Conservation (phyloP, 2,888 invertebrate genomes). For the Drosophila lacicola region DNA sequence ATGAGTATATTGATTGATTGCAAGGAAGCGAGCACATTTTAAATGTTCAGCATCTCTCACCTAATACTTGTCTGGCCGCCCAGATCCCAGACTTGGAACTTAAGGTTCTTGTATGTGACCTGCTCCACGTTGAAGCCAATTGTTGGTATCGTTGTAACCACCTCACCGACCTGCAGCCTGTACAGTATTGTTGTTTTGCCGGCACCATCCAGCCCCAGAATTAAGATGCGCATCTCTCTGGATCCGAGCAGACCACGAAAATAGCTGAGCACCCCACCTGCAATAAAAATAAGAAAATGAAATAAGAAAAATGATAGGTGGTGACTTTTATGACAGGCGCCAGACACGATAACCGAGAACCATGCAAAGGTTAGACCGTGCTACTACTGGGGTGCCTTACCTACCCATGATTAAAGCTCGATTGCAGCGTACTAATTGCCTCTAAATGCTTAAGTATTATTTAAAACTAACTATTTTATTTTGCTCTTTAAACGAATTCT, state of each 20-base stretch:
- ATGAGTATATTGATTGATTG: too few species aligned
- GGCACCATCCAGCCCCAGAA: conserved; percentile 98
- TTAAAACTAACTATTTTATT: conserved; percentile 58
- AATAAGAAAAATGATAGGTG: conserved; percentile 27
- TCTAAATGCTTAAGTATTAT: conserved; percentile 70
- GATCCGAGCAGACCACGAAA: conserved; percentile 98
- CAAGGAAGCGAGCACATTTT: too few species aligned
- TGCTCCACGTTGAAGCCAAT: conserved; percentile 99
- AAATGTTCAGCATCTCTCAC: conserved; percentile 85
- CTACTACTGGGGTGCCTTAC: conserved; percentile 14
- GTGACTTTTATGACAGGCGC: conserved; percentile 53
- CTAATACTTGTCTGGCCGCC: conserved; percentile 99
- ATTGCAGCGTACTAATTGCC: conserved; percentile 60
- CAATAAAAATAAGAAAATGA: conserved; percentile 18
- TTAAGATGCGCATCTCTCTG: conserved; percentile 98
- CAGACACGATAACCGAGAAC: conserved; percentile 22
- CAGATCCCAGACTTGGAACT: conserved; percentile 99
- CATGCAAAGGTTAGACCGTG: not conserved
- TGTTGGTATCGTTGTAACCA: conserved; percentile 99
- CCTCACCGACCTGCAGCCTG: conserved; percentile 98
- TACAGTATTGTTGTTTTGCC: conserved; percentile 99
- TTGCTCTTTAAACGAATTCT: conserved; percentile 53
- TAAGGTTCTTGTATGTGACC: conserved; percentile 99
- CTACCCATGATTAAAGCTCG: conserved; percentile 65
- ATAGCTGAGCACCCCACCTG: conserved; percentile 98